Percentiles rank a stretch among this genome's conserved stretches.
Conservation (phyloP, 1,140 invertebrate genomes). For the Delia radicum region DNA sequence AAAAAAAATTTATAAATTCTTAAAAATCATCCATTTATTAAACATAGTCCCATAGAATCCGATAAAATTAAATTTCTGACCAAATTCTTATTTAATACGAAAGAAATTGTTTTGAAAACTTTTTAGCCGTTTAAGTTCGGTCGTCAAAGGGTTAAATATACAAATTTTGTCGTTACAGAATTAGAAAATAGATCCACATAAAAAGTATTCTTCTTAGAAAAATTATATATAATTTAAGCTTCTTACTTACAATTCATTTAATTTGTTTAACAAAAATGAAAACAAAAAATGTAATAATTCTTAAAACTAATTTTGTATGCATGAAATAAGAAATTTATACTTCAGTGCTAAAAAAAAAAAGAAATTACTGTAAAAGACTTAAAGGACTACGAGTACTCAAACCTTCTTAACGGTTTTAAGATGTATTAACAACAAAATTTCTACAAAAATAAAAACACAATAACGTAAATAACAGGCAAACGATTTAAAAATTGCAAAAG, state of each 20-base stretch:
- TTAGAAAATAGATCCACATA: too few species aligned
- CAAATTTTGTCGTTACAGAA: too few species aligned
- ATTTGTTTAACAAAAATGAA: not conserved
- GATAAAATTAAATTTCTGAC: too few species aligned
- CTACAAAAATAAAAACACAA: not conserved
- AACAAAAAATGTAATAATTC: not conserved
- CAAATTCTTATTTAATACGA: too few species aligned
- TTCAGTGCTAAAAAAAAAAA: not conserved
- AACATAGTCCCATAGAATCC: too few species aligned
- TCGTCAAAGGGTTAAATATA: too few species aligned
- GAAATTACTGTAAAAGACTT: not conserved
- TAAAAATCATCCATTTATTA: too few species aligned
- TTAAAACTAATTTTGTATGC: not conserved
- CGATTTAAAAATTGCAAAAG: not conserved
- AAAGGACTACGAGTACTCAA: not conserved
- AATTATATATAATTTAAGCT: too few species aligned
- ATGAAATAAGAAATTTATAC: not conserved
- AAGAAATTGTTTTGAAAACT: too few species aligned
- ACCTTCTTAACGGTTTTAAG: not conserved
- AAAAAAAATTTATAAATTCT: too few species aligned
- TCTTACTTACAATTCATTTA: not conserved
- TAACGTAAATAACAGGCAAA: not conserved
- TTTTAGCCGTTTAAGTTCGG: too few species aligned
- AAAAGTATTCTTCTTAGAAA: too few species aligned
- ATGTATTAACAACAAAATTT: not conserved